phyloP scores from a whole-genome alignment of 2,888 invertebrate species.

The Brenthis ino region DNA sequence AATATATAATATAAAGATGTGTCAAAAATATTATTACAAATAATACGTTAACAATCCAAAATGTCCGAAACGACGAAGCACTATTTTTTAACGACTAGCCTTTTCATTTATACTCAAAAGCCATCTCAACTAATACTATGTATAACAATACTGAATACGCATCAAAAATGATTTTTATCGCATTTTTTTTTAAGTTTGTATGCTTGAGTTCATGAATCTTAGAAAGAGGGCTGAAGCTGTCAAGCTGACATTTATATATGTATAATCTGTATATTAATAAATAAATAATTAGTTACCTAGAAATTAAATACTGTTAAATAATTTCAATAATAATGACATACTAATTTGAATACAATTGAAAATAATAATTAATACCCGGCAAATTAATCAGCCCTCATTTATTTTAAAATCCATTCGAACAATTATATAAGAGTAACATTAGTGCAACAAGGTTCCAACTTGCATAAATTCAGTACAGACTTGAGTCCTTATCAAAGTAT shows the following conservation, averaged over 20 bases:
- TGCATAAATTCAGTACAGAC: constrained; percentile 15
- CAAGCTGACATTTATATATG: constrained; percentile 17
- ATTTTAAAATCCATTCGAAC: neutral
- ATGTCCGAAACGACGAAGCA: constrained; percentile 18
- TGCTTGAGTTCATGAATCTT: constrained; percentile 2
- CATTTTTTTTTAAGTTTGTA: constrained; percentile 8
- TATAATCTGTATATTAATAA: constrained; percentile 9
- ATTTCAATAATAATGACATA: constrained; percentile 1
- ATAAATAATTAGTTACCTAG: neutral
- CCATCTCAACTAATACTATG: constrained; percentile 26
- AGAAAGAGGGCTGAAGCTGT: constrained; percentile 12
- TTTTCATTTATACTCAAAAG: constrained; percentile 26
- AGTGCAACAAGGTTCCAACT: constrained; percentile 8
- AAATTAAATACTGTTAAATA: constrained; percentile 1
- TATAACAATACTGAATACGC: constrained; percentile 30
- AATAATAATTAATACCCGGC: neutral
- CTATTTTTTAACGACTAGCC: constrained; percentile 28
- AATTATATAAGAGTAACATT: neutral
- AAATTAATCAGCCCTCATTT: constrained; percentile 8
- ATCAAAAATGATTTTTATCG: constrained; percentile 20
- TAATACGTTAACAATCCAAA: constrained; percentile 8
- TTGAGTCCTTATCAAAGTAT: constrained; percentile 7
- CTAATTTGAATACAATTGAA: neutral
- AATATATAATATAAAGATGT: neutral
- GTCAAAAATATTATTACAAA: neutral